A percentile compares a stretch with the other conserved stretches of the same genome.
These are phyloP conservation scores for Tetrao urogallus DNA, from an alignment of 2,113 vertebrate species.

Conservation along the genomic window DNA sequence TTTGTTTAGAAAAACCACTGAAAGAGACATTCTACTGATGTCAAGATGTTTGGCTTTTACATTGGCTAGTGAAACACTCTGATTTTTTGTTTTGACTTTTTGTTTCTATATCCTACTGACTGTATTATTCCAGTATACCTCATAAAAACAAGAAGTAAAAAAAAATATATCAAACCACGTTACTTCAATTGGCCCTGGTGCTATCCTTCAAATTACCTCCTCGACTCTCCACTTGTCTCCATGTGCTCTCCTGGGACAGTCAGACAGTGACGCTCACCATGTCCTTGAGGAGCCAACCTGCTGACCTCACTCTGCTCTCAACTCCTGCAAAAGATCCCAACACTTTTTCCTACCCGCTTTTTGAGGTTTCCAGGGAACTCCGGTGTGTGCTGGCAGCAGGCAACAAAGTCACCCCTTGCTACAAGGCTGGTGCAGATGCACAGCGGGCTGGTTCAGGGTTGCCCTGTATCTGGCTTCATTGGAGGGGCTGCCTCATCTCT, in stretches of 20 bases:
- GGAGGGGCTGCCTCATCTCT: neutral
- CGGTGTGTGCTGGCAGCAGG: neutral
- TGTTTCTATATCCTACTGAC: conserved; percentile 55
- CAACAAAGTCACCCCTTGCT: neutral
- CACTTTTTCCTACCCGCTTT: neutral
- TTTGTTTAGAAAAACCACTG: conserved; percentile 58
- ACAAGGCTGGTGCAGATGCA: neutral
- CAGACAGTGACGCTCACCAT: neutral
- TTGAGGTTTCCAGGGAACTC: neutral
- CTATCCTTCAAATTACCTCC: neutral
- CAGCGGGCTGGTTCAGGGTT: neutral
- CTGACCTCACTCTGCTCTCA: neutral
- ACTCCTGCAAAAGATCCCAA: neutral
- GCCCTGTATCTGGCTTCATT: neutral
- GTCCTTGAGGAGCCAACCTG: fast-evolving
- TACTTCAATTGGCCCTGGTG: neutral
- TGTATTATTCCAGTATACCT: conserved; percentile 43
- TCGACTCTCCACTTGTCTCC: neutral
- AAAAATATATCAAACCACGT: neutral
- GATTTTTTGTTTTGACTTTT: conserved; percentile 60
- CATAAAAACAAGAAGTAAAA: conserved; percentile 38
- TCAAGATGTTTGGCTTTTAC: conserved; percentile 52
- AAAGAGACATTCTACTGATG: conserved; percentile 60
- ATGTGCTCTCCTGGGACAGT: neutral
- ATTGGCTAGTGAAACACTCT: conserved; percentile 21